These are phyloP conservation scores for Scomber colias DNA, from an alignment of 2,113 vertebrate genomes.

Conservation along the genomic window DNA sequence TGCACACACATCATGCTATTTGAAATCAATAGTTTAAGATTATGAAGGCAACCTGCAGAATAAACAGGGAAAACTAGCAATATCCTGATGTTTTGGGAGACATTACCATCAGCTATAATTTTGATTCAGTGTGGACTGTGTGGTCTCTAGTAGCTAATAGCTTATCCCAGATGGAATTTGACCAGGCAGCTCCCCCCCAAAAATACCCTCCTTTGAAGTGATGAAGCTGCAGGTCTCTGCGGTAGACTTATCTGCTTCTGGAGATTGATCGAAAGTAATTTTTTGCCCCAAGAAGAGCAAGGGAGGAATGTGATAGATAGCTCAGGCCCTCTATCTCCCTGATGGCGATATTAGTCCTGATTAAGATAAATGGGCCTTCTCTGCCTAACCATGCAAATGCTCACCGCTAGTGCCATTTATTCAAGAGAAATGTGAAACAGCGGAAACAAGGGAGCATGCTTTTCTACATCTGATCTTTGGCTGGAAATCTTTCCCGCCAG, in stretches of 20 bases:
- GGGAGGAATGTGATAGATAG: constrained; percentile 71
- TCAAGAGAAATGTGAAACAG: constrained; percentile 40
- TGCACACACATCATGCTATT: constrained; percentile 28
- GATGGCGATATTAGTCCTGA: constrained; percentile 79
- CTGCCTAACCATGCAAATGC: constrained; percentile 76
- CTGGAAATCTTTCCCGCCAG: constrained; percentile 12
- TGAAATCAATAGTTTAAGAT: constrained; percentile 63
- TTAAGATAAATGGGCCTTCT: constrained; percentile 77
- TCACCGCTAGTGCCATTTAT: constrained; percentile 60
- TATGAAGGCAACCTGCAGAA: constrained; percentile 37
- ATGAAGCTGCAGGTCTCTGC: constrained; percentile 67
- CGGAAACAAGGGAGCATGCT: constrained; percentile 40
- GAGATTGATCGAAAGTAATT: constrained; percentile 79
- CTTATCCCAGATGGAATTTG: constrained; percentile 67
- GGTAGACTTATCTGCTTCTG: constrained; percentile 73
- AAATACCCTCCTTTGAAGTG: constrained; percentile 64
- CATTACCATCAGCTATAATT: constrained; percentile 51
- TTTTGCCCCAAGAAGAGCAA: constrained; percentile 71
- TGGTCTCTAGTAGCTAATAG: constrained; percentile 67
- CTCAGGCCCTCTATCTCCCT: constrained; percentile 68
- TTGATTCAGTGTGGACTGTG: constrained; percentile 59
- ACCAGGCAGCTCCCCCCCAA: constrained; percentile 52
- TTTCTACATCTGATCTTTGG: constrained; percentile 49
- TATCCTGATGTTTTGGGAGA: constrained; percentile 36
- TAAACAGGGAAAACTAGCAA: constrained; percentile 13